Percentiles rank a stretch among this genome's conserved stretches.
Evolutionary conservation across 2,797 vertebrate species (phyloP).

Genomic region (Sebastes minor): DNA sequence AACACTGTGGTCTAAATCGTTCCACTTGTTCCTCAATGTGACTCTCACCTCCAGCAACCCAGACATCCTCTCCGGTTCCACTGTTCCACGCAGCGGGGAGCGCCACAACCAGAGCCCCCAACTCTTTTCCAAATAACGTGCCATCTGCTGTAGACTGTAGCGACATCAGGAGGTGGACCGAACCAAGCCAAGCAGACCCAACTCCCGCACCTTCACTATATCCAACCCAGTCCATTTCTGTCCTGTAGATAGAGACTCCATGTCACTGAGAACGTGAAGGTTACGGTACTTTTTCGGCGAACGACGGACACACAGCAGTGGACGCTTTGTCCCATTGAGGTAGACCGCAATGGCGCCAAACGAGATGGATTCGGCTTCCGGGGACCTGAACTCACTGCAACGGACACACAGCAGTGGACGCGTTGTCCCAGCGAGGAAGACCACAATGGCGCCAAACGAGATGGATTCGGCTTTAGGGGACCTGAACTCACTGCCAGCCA

Average conservation of each 20-base stretch:
- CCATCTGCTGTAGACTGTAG: constrained; percentile 71
- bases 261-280: constrained; percentile 20
- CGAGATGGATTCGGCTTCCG: constrained; percentile 6
- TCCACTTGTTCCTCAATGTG: constrained; percentile 43
- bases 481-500: constrained; percentile 75
- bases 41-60: constrained; percentile 50
- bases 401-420: constrained; percentile 19
- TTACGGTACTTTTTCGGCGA: background rate
- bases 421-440: background rate
- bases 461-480: constrained; percentile 29
- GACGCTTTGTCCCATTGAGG: background rate
- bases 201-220: constrained; percentile 39
- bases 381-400: constrained; percentile 71
- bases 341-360: constrained; percentile 1
- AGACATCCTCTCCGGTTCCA: constrained; percentile 56
- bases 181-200: constrained; percentile 33
- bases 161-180: constrained; percentile 47
- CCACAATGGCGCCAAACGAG: constrained; percentile 1
- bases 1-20: constrained; percentile 94
- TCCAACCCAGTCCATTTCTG: constrained; percentile 52
- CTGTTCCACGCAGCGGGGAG: constrained; percentile 44
- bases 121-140: constrained; percentile 38
- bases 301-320: constrained; percentile 4
- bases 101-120: constrained; percentile 21
- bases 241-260: constrained; percentile 71